A percentile compares a stretch with the other conserved stretches of the same genome.
phyloP scores from a whole-genome alignment of 2,113 vertebrate genomes.

The Morone chrysops region DNA sequence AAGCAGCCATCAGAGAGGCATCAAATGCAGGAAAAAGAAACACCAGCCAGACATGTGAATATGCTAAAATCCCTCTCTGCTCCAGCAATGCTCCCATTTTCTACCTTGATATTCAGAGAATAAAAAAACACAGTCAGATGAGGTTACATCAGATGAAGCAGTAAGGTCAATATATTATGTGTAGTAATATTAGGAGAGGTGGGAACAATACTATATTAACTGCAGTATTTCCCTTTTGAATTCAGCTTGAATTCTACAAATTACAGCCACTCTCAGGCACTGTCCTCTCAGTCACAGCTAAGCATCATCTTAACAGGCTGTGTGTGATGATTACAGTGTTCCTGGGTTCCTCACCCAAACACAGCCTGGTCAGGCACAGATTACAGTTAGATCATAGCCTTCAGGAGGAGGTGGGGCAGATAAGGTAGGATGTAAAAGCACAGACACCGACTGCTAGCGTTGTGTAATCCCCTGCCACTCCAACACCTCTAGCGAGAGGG shows the following conservation, averaged over 20 bases:
- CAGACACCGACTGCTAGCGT: constrained; percentile 25
- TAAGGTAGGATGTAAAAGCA: constrained; percentile 5
- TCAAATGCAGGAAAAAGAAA: constrained; percentile 48
- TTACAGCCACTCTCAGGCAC: not conserved
- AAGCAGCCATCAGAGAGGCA: constrained; percentile 61
- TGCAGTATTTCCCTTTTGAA: not conserved
- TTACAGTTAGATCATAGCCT: constrained; percentile 28
- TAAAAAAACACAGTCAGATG: not conserved
- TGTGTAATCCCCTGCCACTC: constrained; percentile 26
- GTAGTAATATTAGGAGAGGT: not conserved
- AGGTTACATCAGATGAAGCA: constrained; percentile 9
- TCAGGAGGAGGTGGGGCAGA: not conserved
- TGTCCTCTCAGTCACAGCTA: constrained; percentile 6
- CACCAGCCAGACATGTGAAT: constrained; percentile 43
- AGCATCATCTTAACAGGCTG: not conserved
- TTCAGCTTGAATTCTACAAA: not conserved
- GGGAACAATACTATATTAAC: not conserved
- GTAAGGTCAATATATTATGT: not conserved
- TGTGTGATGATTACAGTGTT: not conserved
- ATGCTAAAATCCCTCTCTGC: constrained; percentile 40
- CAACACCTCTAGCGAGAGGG: constrained; percentile 7
- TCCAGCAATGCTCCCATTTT: constrained; percentile 14
- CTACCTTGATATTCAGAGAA: constrained; percentile 13
- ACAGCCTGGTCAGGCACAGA: constrained; percentile 17
- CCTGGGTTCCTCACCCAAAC: constrained; percentile 7